Conservation (phyloP, 1,140 invertebrate species). For the Neodiprion virginianus region DNA sequence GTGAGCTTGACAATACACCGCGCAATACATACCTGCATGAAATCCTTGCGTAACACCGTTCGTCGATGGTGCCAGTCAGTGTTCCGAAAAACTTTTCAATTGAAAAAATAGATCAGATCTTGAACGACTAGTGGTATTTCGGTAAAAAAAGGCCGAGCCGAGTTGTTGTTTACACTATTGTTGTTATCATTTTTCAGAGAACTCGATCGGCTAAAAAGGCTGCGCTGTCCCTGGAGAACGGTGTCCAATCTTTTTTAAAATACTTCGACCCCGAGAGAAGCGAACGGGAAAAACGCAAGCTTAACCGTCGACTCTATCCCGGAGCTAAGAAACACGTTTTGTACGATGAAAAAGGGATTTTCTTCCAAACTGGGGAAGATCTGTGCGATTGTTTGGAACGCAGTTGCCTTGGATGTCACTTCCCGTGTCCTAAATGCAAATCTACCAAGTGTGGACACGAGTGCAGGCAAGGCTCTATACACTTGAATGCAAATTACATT, state of each 20-base stretch:
- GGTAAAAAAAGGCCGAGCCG: no score
- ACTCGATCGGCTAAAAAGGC: constrained; percentile 32
- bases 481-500: no score
- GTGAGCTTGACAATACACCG: no score
- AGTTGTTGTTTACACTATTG: no score
- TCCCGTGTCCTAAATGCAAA: constrained; percentile 76
- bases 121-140: no score
- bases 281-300: constrained; percentile 56
- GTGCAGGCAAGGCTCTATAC: constrained; percentile 59
- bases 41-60: no score
- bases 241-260: constrained; percentile 52
- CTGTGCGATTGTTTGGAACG: constrained; percentile 80
- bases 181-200: constrained; percentile 32
- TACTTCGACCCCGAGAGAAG: constrained; percentile 59
- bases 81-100: no score
- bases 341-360: constrained; percentile 56
- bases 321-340: constrained; percentile 43
- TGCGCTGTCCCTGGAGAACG: constrained; percentile 32
- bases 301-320: constrained; percentile 53
- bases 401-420: constrained; percentile 80
- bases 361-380: constrained; percentile 66
- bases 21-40: no score
- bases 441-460: constrained; percentile 70
- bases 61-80: no score
- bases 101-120: no score